phyloP scores from a whole-genome alignment of 2,888 invertebrate species.

The Amiota communis region DNA sequence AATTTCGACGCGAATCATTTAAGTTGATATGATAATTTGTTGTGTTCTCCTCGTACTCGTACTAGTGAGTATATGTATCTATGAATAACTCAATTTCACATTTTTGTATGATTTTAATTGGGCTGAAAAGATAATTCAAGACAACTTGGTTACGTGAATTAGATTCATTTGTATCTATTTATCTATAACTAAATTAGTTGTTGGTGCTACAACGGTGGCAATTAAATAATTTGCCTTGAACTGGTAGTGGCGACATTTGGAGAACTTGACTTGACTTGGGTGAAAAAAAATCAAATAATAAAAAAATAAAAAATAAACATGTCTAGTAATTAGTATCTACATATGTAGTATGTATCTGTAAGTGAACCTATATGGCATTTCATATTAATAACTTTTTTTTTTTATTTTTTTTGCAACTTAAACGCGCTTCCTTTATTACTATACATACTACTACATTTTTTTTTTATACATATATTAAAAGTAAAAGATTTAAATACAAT shows the following conservation, averaged over 20 bases:
- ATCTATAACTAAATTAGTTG: constrained; percentile 18
- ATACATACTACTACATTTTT: no score
- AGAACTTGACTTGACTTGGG: constrained; percentile 23
- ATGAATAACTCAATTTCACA: constrained; percentile 9
- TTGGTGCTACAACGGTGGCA: constrained; percentile 38
- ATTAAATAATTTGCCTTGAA: constrained; percentile 70
- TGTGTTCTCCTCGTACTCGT: neutral
- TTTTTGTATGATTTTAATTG: neutral
- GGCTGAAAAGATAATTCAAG: neutral
- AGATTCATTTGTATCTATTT: neutral
- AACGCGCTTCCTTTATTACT: no score
- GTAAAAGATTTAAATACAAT: no score
- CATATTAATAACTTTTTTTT: no score
- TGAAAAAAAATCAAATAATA: neutral
- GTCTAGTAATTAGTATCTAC: neutral
- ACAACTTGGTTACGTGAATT: constrained; percentile 3
- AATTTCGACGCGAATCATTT: neutral
- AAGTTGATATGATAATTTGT: constrained; percentile 11
- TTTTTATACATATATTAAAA: no score
- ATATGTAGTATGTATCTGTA: no score
- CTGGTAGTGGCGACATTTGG: constrained; percentile 44
- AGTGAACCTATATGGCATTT: no score
- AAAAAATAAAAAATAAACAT: neutral
- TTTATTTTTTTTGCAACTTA: no score
- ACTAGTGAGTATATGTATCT: neutral